Evolutionary conservation across 2,888 invertebrate species (phyloP), one percentile per base, ranked within the genome.

Genomic region (Argyresthia albistria): DNA sequence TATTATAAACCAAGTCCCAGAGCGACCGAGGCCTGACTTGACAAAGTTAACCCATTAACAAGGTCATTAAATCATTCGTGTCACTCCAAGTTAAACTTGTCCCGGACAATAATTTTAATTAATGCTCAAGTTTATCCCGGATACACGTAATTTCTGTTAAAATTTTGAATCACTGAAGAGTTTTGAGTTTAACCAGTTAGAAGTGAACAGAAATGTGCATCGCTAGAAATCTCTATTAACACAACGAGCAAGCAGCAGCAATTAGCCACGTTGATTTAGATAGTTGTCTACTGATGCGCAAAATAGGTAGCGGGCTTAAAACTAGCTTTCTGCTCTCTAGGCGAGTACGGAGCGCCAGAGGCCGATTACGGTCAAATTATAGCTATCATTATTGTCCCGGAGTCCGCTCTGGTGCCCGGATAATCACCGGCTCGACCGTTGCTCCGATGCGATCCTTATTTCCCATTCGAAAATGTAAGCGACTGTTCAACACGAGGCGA

Each of bases 311-410:
- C 68, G 58, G 66, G 82, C 75, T 80, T 84, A 79, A 84, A 84
- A 81, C 79, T 75, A 69, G 66, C 45, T 39, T 39, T 36, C 65
- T 63, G 70, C 70, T 82, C 84, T 84, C 84, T 77, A 80, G 81
- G 79, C 79, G 76, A 68, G 76, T 74, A 77, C 80, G 80, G 78
- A 81, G 72, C 76, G 76, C 71, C 73, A 75, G 76, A 69, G 73
- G 73, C 71, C 82, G 78, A 83, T 83, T 86, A 84, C 76, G 77
- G 77, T 73, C 80, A 77, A 86, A 84, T 86, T 86, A 86, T 86
- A 76, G 76, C 80, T 69, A 72, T 79, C 81, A 84, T 86, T 86
- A 86, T 71, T 71, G 75, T 67, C 69, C 67, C 67, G 65, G 65
- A 65, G 66, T 68, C 69, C 55, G 69, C 69, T 65, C 64, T 70